Evolutionary conservation across 2,113 vertebrate genomes (phyloP).

Genomic region (Nothobranchius furzeri): DNA sequence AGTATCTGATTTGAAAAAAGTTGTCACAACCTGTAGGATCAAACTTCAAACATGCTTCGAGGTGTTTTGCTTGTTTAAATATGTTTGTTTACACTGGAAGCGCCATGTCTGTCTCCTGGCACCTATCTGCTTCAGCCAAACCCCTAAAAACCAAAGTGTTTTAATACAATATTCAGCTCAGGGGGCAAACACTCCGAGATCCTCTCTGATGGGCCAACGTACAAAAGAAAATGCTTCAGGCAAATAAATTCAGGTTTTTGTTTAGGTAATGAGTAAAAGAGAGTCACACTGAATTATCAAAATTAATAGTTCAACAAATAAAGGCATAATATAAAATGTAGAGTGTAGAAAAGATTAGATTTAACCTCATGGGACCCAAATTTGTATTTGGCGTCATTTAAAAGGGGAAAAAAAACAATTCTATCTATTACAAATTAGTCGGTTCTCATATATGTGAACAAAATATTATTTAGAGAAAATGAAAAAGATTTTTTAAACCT

Average conservation of each 20-base stretch:
- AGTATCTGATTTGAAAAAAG: conserved; percentile 16
- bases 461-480: no score
- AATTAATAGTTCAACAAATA: conserved; percentile 59
- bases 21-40: not conserved
- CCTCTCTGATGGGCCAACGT: not conserved
- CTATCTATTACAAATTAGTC: no score
- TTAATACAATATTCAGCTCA: not conserved
- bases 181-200: not conserved
- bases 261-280: no score
- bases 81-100: conserved; percentile 17
- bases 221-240: no score
- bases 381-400: no score
- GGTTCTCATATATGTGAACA: no score
- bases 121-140: conserved; percentile 15
- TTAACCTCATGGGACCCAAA: conserved; percentile 10
- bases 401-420: no score
- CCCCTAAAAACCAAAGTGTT: conserved; percentile 14
- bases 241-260: no score
- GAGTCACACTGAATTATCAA: not conserved
- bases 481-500: no score
- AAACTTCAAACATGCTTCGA: not conserved
- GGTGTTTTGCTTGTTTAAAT: conserved; percentile 17
- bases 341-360: conserved; percentile 25
- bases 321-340: conserved; percentile 26
- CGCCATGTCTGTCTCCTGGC: conserved; percentile 1